These are phyloP conservation scores for Philotrypesis tridentata DNA, from an alignment of 1,140 invertebrate genomes.

Conservation along the genomic window DNA sequence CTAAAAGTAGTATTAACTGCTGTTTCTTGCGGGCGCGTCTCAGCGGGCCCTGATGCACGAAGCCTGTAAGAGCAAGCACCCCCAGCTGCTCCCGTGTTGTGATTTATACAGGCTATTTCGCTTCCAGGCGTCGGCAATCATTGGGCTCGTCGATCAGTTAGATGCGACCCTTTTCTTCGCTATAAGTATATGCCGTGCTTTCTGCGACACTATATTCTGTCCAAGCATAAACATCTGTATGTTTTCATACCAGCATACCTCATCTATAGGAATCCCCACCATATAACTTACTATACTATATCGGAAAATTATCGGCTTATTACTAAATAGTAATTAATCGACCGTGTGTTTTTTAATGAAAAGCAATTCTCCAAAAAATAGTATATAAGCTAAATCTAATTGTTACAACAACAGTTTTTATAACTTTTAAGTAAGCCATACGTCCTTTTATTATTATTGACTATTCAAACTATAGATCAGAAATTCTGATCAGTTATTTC, in stretches of 20 bases:
- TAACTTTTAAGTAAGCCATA: too few species aligned
- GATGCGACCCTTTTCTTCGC: background rate
- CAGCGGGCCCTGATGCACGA: constrained; percentile 30
- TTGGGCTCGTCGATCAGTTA: background rate
- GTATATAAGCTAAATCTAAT: too few species aligned
- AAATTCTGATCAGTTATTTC: too few species aligned
- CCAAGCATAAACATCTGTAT: background rate
- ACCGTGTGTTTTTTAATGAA: too few species aligned
- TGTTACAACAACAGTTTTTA: too few species aligned
- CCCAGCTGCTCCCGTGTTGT: background rate
- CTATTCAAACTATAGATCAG: too few species aligned
- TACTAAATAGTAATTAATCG: too few species aligned
- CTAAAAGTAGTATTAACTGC: background rate
- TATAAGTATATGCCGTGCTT: background rate
- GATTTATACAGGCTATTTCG: constrained; percentile 4
- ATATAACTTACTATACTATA: too few species aligned
- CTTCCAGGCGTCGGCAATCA: background rate
- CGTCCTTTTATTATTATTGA: too few species aligned
- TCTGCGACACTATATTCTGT: background rate
- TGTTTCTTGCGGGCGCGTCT: background rate
- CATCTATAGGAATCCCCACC: background rate
- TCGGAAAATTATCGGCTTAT: too few species aligned
- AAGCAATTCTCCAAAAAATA: too few species aligned
- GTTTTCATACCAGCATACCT: background rate
- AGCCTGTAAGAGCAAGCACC: background rate